Percentiles rank a stretch among this genome's conserved stretches.
Conservation (phyloP, 2,888 invertebrate species). For the Drosophila subquinaria region DNA sequence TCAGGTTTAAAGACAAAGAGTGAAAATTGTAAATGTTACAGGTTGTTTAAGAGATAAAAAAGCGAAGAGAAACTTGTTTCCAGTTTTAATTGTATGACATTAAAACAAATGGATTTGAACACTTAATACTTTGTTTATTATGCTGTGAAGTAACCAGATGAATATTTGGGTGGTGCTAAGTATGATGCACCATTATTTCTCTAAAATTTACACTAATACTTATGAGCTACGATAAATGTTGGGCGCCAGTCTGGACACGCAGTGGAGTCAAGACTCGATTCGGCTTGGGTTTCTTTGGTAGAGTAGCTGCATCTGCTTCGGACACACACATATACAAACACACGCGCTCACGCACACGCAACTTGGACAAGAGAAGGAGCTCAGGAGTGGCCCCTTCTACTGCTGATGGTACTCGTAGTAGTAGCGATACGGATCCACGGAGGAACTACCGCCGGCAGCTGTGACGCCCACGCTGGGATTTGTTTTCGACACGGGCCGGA, state of each 20-base stretch:
- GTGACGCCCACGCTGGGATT: slow-evolving; percentile 71
- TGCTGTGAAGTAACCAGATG: slow-evolving; percentile 9
- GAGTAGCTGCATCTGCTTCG: slow-evolving; percentile 64
- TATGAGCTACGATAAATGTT: slow-evolving; percentile 54
- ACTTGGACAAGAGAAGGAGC: slow-evolving; percentile 11
- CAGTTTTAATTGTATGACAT: neutral
- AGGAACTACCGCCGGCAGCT: slow-evolving; percentile 77
- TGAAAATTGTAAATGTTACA: neutral
- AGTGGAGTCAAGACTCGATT: slow-evolving; percentile 19
- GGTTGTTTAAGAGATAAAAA: neutral
- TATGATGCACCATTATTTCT: slow-evolving; percentile 18
- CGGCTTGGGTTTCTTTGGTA: slow-evolving; percentile 68
- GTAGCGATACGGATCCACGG: slow-evolving; percentile 88
- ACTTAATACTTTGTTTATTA: slow-evolving; percentile 46
- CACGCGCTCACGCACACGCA: slow-evolving; percentile 13
- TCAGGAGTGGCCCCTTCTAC: slow-evolving; percentile 34
- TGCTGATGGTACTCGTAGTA: slow-evolving; percentile 86
- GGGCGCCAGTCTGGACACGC: slow-evolving; percentile 46
- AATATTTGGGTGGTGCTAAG: slow-evolving; percentile 7
- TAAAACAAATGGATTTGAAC: slow-evolving; percentile 5
- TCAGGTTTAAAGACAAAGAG: too few relatives aligned
- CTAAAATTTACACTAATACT: slow-evolving; percentile 54
- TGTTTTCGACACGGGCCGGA: slow-evolving; percentile 87
- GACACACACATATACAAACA: slow-evolving; percentile 25
- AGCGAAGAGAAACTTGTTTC: too few relatives aligned